phyloP scores from a whole-genome alignment of 1,140 invertebrate species.

The Anagrus nilaparvatae region DNA sequence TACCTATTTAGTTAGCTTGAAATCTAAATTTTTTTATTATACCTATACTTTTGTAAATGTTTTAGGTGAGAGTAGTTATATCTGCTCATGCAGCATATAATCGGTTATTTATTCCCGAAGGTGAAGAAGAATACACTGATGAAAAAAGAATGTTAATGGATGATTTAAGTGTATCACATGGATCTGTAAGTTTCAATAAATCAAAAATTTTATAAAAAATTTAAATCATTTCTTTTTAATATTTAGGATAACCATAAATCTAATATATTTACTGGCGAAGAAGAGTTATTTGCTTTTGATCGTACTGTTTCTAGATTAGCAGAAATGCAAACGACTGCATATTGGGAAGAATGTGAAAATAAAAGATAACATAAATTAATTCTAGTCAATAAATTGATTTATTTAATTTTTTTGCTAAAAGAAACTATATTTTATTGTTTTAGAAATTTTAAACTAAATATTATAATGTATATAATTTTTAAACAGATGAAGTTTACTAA shows the following conservation, averaged over 20 bases:
- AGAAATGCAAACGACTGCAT: conserved; percentile 91
- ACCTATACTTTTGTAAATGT: conserved; percentile 21
- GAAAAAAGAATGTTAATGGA: conserved; percentile 85
- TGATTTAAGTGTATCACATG: conserved; percentile 69
- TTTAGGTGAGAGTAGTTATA: conserved; percentile 64
- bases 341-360: conserved; percentile 76
- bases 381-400: conserved; percentile 11
- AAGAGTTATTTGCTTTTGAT: conserved; percentile 95
- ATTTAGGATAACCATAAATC: conserved; percentile 55
- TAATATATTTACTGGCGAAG: conserved; percentile 92
- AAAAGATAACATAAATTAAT: conserved; percentile 32
- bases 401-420: too few species aligned
- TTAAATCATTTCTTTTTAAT: conserved; percentile 8
- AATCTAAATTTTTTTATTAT: background rate
- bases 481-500: too few species aligned
- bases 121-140: conserved; percentile 49
- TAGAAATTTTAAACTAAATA: too few species aligned
- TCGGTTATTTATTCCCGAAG: conserved; percentile 60
- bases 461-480: too few species aligned
- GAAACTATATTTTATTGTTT: too few species aligned
- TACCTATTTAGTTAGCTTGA: conserved; percentile 10
- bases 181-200: conserved; percentile 36
- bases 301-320: conserved; percentile 82
- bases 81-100: conserved; percentile 66
- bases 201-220: background rate